Conservation (phyloP, 2,888 invertebrate species). For the Ichneumoninae sp. region DNA sequence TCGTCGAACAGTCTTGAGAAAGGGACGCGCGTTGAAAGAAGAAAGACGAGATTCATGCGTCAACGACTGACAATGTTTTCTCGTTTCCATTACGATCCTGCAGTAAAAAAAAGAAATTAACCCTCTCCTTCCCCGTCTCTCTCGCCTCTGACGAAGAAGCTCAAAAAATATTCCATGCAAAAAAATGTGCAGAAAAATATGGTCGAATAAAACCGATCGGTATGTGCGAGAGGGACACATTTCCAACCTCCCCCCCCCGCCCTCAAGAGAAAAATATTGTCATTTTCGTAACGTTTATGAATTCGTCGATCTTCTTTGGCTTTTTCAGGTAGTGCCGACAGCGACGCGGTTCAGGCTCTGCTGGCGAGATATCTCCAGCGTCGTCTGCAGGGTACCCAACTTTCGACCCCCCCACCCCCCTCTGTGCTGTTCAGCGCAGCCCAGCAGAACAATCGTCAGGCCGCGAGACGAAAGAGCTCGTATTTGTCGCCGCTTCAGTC, state of each 20-base stretch:
- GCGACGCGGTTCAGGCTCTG: slow-evolving; percentile 78
- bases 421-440: slow-evolving; percentile 76
- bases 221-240: slow-evolving; percentile 1
- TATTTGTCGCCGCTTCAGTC: slow-evolving; percentile 54
- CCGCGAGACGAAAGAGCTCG: slow-evolving; percentile 63
- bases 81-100: slow-evolving; percentile 58
- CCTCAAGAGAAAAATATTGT: slow-evolving; percentile 51
- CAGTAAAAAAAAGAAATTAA: slow-evolving; percentile 11
- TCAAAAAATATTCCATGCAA: slow-evolving; percentile 7
- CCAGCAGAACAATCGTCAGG: slow-evolving; percentile 71
- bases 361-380: slow-evolving; percentile 79
- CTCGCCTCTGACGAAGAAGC: slow-evolving; percentile 23
- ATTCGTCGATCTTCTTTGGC: slow-evolving; percentile 69
- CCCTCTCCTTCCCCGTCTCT: not conserved
- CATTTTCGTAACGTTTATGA: slow-evolving; percentile 68
- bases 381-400: slow-evolving; percentile 76
- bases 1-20: not conserved
- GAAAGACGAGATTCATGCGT: slow-evolving; percentile 67
- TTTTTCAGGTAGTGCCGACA: slow-evolving; percentile 76
- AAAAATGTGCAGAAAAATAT: not conserved
- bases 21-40: slow-evolving; percentile 42
- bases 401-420: slow-evolving; percentile 78
- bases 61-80: slow-evolving; percentile 72
- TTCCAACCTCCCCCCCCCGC: slow-evolving; percentile 3
- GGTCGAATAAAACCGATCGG: slow-evolving; percentile 10